Conservation (phyloP, 2,113 vertebrate genomes). For the Alosa alosa region DNA sequence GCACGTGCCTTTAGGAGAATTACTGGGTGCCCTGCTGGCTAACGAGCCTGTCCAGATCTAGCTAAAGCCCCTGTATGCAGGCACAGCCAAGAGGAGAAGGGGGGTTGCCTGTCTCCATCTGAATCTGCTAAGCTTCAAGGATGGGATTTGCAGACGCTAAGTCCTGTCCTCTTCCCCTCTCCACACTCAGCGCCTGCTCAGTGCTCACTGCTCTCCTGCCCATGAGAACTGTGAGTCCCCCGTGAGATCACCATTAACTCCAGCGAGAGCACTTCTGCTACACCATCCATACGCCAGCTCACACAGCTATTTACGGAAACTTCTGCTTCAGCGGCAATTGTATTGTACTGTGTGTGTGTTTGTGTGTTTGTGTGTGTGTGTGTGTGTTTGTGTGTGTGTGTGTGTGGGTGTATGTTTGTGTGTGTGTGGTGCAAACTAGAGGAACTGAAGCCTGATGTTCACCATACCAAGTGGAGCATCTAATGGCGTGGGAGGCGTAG, state of each 20-base stretch:
- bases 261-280: not conserved
- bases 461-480: not conserved
- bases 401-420: no score
- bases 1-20: not conserved
- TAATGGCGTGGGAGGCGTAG: no score
- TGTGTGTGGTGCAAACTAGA: not conserved
- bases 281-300: not conserved
- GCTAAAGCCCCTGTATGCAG: not conserved
- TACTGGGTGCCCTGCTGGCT: not conserved
- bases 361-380: not conserved
- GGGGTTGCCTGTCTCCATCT: not conserved
- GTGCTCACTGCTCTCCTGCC: not conserved
- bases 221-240: not conserved
- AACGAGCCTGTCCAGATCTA: not conserved
- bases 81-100: not conserved
- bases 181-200: not conserved
- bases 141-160: not conserved
- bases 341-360: not conserved
- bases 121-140: not conserved
- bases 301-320: not conserved
- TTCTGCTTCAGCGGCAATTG: not conserved
- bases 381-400: not conserved
- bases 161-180: slow-evolving; percentile 1
- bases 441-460: not conserved
- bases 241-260: not conserved